Base-by-base conservation (phyloP, 1,140 invertebrate genomes). In the Drosophila mojavensis region DNA sequence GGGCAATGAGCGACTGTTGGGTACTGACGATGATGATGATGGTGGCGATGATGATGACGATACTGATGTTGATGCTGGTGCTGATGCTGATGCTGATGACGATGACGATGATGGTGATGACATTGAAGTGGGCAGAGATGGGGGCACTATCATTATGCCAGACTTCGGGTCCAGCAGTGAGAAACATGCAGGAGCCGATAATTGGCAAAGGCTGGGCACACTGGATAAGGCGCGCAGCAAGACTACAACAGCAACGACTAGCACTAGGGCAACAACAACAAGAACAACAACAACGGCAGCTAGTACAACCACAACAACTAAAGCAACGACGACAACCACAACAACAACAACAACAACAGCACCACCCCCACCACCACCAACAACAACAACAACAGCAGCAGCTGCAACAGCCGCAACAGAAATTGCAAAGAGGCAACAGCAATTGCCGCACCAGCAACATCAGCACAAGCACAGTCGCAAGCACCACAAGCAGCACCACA, bases 121-220 rank as follows among this genome's bases (percentile, higher is more conserved):
- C 3, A 17, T 55, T 9, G 45, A 55, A 36, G 65, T 45, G 39
- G 68, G n/a, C 36, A 33, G 53, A 61, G n/a, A 69, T 53, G 61
- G 47, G 53, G 79, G 76, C 28, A 47, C 61, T 15, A 65, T 81
- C 61, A 68, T 74, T 20, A 56, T 74, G 73, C 66, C 73, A 6
- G 79, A 79, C 13, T 83, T 83, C 51, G 74, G 78, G 24, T 54
- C 33, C 13, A 66, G 69, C 60, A 65, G 58, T 64, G 72, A 70
- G 63, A 68, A 83, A 65, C 69, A 39, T 59, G 76, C 41, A 59
- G 61, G 67, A 15, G 64, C 58, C 4, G 80, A 78, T 47, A 89
- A 88, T 66, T 89, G 85, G 85, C 71, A 89, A 58, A 71, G 66
- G 60, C 66, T 89, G 30, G 85, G 80, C 26, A 89, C 85, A 15